Evolutionary conservation across 2,888 invertebrate genomes (phyloP).

Genomic region (Archips crataeganus): DNA sequence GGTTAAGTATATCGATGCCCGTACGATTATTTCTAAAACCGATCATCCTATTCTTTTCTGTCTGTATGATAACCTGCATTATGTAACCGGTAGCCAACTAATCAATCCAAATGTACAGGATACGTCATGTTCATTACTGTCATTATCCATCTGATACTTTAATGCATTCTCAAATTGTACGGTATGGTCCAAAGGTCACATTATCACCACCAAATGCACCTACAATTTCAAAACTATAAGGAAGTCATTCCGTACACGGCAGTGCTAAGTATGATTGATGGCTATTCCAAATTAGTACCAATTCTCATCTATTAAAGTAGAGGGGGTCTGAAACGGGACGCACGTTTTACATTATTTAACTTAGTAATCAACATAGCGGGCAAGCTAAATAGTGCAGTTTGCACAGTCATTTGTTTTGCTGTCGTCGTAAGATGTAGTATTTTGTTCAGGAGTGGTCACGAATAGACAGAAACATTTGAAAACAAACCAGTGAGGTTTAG

Average conservation of each 20-base stretch:
- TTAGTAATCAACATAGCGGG: conserved; percentile 34
- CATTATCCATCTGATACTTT: conserved; percentile 28
- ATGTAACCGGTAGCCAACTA: conserved; percentile 9
- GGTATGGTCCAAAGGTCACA: conserved; percentile 33
- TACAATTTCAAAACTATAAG: conserved; percentile 53
- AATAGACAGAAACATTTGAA: background rate
- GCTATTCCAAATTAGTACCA: conserved; percentile 70
- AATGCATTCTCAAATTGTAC: conserved; percentile 37
- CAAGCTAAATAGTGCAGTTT: conserved; percentile 4
- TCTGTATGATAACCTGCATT: background rate
- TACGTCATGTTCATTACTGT: conserved; percentile 21
- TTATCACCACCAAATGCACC: conserved; percentile 31
- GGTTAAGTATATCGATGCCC: background rate
- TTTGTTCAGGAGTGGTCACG: background rate
- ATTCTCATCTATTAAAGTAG: conserved; percentile 69
- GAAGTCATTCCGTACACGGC: conserved; percentile 61
- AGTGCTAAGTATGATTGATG: conserved; percentile 79
- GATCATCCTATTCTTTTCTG: background rate
- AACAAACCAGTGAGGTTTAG: too few species aligned
- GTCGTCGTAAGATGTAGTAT: background rate
- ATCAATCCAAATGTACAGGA: conserved; percentile 33
- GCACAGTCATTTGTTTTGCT: background rate
- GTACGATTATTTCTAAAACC: background rate
- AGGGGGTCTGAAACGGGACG: conserved; percentile 55
- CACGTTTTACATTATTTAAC: conserved; percentile 42